Evolutionary conservation across 1,140 invertebrate genomes (phyloP), one percentile per base, ranked within the genome.

Genomic region (Drosophila biarmipes): DNA sequence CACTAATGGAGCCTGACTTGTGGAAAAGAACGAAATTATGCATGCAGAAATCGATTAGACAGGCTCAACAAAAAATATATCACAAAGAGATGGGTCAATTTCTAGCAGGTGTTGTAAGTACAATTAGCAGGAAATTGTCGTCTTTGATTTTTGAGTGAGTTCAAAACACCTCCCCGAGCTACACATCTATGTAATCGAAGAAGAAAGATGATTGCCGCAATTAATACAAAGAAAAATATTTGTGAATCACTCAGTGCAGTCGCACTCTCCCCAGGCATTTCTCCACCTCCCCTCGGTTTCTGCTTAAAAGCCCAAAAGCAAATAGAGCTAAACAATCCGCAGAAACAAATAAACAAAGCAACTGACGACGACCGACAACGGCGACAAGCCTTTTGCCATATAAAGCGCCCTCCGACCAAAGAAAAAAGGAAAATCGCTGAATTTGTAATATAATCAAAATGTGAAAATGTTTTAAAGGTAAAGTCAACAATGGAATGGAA

Each of bases 251-350:
- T 74, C 53, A 51, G 71, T 64, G 58, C 53, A 62, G 52, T 58
- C 31, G 31, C 37, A 67, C 38, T 68, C 57, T 37, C 46, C 17
- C 64, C 51, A 29, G 14, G 29, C 43, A 19, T n/a, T 14, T 14
- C 2, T 34, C 42, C 52, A 4, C 43, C 27, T 24, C n/a, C 38
- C 14, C 0, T 14, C 35, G 29, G 14, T 34, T 53, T 51, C 51
- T 73, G 73, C 68, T 74, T 74, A 64, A 74, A 75, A 74, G 73
- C 64, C 62, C 51, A 55, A 78, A 73, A 66, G 80, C 81, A 86
- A 86, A 86, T 87, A 87, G 78, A 86, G 82, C 82, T 78, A 81
- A 81, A 75, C 82, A 72, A 87, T 75, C 46, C 69, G 38, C 48
- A 54, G 52, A 75, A 42, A 82, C 49, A 86, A 86, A 87, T 87